These are phyloP conservation scores for Melanargia galathea DNA, from an alignment of 2,888 invertebrate genomes.

Conservation along the genomic window DNA sequence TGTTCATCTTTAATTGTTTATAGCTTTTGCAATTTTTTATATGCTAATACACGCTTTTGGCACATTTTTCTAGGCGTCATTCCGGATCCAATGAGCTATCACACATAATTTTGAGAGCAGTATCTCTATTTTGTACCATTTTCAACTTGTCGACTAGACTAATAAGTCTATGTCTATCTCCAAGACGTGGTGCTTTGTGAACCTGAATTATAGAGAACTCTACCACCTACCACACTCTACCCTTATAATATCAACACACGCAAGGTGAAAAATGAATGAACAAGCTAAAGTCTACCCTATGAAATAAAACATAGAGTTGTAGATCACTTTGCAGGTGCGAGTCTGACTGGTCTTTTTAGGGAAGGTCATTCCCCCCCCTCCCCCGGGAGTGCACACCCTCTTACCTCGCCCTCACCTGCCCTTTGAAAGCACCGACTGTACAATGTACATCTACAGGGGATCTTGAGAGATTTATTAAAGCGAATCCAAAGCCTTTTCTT, in stretches of 20 bases:
- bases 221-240: background rate
- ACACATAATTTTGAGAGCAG: too few relatives aligned
- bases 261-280: constrained; percentile 11
- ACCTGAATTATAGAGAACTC: background rate
- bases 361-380: constrained; percentile 45
- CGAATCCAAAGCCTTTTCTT: background rate
- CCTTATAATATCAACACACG: constrained; percentile 13
- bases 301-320: background rate
- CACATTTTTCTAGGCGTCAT: too few relatives aligned
- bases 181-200: background rate
- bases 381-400: constrained; percentile 48
- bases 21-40: too few relatives aligned
- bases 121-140: too few relatives aligned
- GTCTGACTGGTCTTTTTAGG: constrained; percentile 12
- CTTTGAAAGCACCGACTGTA: constrained; percentile 65
- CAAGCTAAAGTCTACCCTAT: constrained; percentile 10
- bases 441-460: constrained; percentile 49
- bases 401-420: constrained; percentile 73
- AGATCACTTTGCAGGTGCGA: background rate
- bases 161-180: too few relatives aligned
- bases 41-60: too few relatives aligned
- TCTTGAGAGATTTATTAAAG: background rate
- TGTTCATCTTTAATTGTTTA: too few relatives aligned
- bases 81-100: too few relatives aligned
- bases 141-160: too few relatives aligned